A percentile compares a stretch with the other conserved stretches of the same genome.
phyloP scores from a whole-genome alignment of 2,888 invertebrate genomes.

The Hanleya hanleyi region DNA sequence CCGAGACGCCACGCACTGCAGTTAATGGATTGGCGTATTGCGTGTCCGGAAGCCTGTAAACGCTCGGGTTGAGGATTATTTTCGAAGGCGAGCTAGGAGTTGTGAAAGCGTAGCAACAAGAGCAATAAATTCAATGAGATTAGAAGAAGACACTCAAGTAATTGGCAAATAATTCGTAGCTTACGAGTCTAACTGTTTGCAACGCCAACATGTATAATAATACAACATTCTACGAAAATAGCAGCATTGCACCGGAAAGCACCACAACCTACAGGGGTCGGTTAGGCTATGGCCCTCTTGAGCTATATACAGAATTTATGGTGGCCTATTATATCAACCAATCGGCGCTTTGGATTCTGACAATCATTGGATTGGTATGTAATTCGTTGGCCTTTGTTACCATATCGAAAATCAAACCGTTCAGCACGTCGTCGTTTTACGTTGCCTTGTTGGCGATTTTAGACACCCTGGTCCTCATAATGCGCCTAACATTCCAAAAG shows the following conservation, averaged over 20 bases:
- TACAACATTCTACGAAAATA: no score
- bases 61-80: no score
- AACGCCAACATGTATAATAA: no score
- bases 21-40: no score
- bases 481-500: not conserved
- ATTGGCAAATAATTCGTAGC: no score
- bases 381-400: constrained; percentile 6
- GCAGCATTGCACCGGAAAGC: not conserved
- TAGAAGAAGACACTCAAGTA: no score
- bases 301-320: not conserved
- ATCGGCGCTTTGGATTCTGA: constrained; percentile 1
- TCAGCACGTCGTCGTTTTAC: constrained; percentile 3
- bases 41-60: no score
- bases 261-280: not conserved
- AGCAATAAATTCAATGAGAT: no score
- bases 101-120: no score
- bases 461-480: not conserved
- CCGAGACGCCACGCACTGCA: no score
- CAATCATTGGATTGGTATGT: not conserved
- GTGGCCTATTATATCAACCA: not conserved
- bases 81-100: no score
- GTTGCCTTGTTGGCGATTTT: not conserved
- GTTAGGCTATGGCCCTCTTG: not conserved
- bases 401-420: constrained; percentile 3
- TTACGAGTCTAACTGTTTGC: no score